phyloP scores from a whole-genome alignment of 2,113 vertebrate genomes.

The Zosterops borbonicus region DNA sequence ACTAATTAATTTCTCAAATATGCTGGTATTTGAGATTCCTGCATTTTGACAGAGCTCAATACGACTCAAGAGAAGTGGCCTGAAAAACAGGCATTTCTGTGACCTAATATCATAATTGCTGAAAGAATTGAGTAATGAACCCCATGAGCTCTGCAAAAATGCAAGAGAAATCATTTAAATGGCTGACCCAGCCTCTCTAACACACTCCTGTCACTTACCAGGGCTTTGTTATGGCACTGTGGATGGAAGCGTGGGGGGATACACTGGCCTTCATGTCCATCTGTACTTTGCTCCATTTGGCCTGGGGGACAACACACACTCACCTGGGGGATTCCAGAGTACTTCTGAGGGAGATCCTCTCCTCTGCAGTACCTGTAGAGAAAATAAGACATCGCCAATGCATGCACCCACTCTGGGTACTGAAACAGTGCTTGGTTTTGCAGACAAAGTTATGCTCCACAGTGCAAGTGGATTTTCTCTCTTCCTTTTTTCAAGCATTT shows the following conservation, averaged over 20 bases:
- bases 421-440: neutral
- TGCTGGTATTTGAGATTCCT: neutral
- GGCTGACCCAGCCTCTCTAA: neutral
- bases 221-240: neutral
- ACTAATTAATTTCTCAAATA: neutral
- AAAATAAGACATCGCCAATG: constrained; percentile 14
- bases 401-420: neutral
- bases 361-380: neutral
- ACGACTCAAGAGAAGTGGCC: neutral
- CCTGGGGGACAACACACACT: neutral
- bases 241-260: neutral
- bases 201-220: neutral
- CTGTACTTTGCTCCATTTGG: neutral
- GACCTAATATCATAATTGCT: neutral
- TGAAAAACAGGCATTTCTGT: neutral
- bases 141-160: neutral
- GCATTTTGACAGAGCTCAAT: neutral
- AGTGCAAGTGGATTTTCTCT: neutral
- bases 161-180: neutral
- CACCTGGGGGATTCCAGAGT: neutral
- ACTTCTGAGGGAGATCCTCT: neutral
- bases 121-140: neutral
- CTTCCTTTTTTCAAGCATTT: neutral
- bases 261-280: neutral
- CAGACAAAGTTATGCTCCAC: neutral